Evolutionary conservation across 2,888 invertebrate genomes (phyloP), one percentile per base, ranked within the genome.

Genomic region (Drepana falcataria): DNA sequence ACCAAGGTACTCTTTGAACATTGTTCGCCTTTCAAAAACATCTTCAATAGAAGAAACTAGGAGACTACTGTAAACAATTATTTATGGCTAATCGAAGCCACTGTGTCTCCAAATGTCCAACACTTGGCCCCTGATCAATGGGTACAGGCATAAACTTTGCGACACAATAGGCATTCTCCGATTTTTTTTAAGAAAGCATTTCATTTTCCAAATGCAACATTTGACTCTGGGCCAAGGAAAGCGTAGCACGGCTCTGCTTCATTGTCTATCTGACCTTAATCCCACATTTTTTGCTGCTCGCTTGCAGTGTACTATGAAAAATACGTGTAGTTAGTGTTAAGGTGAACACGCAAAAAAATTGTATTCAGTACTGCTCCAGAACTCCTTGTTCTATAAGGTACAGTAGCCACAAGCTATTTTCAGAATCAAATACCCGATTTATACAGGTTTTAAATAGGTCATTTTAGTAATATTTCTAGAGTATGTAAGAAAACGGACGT

Each of bases 211-310:
- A 81, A 80, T 81, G 79, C 75, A 81, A 65, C 69, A 74, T 75
- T 77, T 78, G 77, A 77, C 70, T 73, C 69, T 68, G 72, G 71
- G 75, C 77, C 75, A 81, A 84, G 71, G 71, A 79, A 79, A 83
- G 69, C 66, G 74, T 71, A 77, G 75, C 66, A 58, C 66, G 70
- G 71, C 68, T 73, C 65, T 64, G 78, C 62, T 65, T 75, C 76
- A 82, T 84, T 84, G 83, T 85, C 72, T 74, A 62, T 73, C 64
- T 80, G 82, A 81, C 83, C 82, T 83, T 84, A 83, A 84, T 83
- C 75, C 61, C 69, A 66, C 68, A 70, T 73, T 83, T 81, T 83
- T 80, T 77, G 72, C 69, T 71, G 73, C 71, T 75, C 69, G 72
- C 73, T 77, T 79, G 74, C 75, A 76, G 68, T 61, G 56, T 55